Percentiles rank a stretch among this genome's conserved stretches.
These are phyloP conservation scores for Donacobius atricapilla DNA, from an alignment of 2,113 vertebrate genomes.

Conservation along the genomic window DNA sequence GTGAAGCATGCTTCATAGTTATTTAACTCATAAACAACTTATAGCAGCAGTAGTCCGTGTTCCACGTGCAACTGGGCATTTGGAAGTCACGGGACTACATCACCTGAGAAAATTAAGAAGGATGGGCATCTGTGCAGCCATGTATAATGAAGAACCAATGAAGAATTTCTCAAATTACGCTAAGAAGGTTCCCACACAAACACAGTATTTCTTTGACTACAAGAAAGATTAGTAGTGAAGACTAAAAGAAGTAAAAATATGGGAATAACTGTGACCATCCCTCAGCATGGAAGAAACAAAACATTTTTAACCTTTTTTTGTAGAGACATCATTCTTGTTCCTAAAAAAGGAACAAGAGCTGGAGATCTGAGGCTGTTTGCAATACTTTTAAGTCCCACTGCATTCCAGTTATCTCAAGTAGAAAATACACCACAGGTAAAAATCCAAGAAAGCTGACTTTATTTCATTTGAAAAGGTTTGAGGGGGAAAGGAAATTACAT, in stretches of 20 bases:
- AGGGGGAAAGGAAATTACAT: neutral
- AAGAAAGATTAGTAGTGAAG: neutral
- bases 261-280: neutral
- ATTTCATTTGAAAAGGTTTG: neutral
- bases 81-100: neutral
- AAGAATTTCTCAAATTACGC: neutral
- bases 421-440: neutral
- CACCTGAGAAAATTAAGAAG: neutral
- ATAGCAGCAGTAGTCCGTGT: neutral
- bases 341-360: neutral
- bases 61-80: neutral
- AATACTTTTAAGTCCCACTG: neutral
- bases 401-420: neutral
- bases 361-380: neutral
- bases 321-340: neutral
- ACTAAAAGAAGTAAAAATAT: neutral
- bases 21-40: neutral
- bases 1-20: neutral
- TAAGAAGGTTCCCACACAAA: neutral
- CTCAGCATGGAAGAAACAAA: neutral
- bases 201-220: neutral
- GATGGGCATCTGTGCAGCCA: neutral
- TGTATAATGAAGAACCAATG: neutral
- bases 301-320: neutral
- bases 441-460: neutral